Evolutionary conservation across 2,797 vertebrate species (phyloP).

Genomic region (Siniperca scherzeri): DNA sequence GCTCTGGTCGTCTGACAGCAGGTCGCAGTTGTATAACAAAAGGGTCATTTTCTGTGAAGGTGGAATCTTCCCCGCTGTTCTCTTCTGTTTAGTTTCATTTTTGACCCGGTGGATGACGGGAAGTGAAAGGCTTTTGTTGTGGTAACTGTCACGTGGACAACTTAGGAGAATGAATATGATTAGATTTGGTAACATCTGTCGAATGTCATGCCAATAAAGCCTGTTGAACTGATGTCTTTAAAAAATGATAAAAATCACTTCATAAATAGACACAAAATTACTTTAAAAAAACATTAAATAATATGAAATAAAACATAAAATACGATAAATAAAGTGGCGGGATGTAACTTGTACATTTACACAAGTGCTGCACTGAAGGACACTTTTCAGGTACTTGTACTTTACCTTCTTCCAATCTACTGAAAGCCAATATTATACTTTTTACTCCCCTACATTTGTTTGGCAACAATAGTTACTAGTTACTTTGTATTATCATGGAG

Average conservation of each 20-base stretch:
- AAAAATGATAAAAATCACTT: neutral
- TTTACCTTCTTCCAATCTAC: neutral
- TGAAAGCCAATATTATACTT: too few species aligned
- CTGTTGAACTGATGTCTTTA: too few species aligned
- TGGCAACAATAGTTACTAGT: too few species aligned
- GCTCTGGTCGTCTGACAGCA: neutral
- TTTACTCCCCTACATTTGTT: neutral
- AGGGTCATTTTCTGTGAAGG: neutral
- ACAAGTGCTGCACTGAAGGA: neutral
- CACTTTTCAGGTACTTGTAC: neutral
- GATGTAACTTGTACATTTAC: neutral
- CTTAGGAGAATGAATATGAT: too few species aligned
- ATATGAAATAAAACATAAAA: neutral
- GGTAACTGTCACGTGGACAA: neutral
- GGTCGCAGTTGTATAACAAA: neutral
- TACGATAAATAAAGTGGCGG: neutral
- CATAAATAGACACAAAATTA: neutral
- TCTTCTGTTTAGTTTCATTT: conserved; percentile 33
- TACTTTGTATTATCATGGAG: neutral
- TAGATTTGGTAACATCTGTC: too few species aligned
- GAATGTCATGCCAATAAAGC: too few species aligned
- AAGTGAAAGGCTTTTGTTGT: conserved; percentile 2
- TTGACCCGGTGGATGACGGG: neutral
- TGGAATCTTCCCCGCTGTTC: conserved; percentile 50
- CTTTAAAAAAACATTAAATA: neutral